Conservation (phyloP, 2,888 invertebrate species). For the Linnaemya vulpina region DNA sequence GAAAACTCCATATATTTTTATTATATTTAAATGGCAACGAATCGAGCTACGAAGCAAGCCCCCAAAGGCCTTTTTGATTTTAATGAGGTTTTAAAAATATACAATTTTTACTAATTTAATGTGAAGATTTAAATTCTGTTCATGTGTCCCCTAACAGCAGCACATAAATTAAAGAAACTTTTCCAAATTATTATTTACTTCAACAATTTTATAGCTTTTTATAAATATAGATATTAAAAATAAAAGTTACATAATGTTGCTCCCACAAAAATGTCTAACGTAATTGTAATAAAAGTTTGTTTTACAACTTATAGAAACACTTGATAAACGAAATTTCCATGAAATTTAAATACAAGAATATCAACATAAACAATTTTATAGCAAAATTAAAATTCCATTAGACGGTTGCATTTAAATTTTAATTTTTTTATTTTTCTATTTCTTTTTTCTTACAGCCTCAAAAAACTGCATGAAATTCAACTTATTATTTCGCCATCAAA, state of each 20-base stretch:
- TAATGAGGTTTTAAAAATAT: background rate
- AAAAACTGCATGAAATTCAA: constrained; percentile 83
- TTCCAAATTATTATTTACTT: constrained; percentile 13
- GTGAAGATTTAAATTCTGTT: background rate
- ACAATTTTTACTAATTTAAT: background rate
- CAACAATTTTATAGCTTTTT: constrained; percentile 20
- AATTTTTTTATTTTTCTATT: background rate
- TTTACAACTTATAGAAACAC: constrained; percentile 5
- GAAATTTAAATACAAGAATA: background rate
- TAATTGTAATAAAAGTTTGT: constrained; percentile 5
- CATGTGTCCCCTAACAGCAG: background rate
- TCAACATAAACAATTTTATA: constrained; percentile 1
- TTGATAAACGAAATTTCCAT: constrained; percentile 9
- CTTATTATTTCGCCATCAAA: constrained; percentile 81
- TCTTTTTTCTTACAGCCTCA: constrained; percentile 76
- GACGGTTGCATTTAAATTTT: background rate
- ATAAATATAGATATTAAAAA: constrained; percentile 10
- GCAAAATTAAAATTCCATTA: constrained; percentile 16
- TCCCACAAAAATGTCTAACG: background rate
- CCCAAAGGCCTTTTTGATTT: too few species aligned
- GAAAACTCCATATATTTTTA: too few species aligned
- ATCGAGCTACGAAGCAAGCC: too few species aligned
- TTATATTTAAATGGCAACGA: too few species aligned
- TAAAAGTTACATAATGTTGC: background rate
- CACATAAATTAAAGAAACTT: background rate